Evolutionary conservation across 1,140 invertebrate genomes (phyloP), one percentile per base, ranked within the genome.

Genomic region (Magallana ariakensis): DNA sequence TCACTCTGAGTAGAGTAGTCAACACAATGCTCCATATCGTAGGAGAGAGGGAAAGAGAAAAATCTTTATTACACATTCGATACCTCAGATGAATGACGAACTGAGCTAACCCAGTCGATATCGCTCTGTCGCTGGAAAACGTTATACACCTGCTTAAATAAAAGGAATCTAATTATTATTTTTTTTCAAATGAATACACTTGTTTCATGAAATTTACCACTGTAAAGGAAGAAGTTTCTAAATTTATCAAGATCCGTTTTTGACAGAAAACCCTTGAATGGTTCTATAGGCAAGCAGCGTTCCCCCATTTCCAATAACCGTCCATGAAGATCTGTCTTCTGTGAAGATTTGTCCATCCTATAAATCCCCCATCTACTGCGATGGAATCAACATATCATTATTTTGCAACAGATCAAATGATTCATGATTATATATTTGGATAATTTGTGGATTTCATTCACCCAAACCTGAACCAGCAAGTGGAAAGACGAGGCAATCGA

Each of bases 351-450:
- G 22, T 75, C 22, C 33, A 26, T 33, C 66, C 33, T 26, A 11
- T 75, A 75, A 75, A 19, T 75, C 26, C 4, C 22, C 15, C 11
- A 33, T 26, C 66, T 75, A 75, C 22, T 75, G 66, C 22, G 66
- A 26, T 26, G 33, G 66, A 75, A 33, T 75, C 66, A 75, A 75
- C 66, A 75, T 75, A 75, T 15, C 33, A 75, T 75, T 75, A 75
- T 75, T 75, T 26, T 75, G 66, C 66, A 75, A 33, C 66, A 26
- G 66, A 75, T 75, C 66, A 75, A 75, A 75, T 75, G 66, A 75
- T 75, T 75, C 66, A 75, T 75, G 66, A 75, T 75, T 75, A 75
- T 75, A 75, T 75, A 75, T 75, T 75, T 75, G 66, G 66, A 33
- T 75, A 75, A 75, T 75, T 75, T 33, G 66, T 75, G 66, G 66